Conservation (phyloP, 2,113 vertebrate species). For the Emydocephalus ijimae region DNA sequence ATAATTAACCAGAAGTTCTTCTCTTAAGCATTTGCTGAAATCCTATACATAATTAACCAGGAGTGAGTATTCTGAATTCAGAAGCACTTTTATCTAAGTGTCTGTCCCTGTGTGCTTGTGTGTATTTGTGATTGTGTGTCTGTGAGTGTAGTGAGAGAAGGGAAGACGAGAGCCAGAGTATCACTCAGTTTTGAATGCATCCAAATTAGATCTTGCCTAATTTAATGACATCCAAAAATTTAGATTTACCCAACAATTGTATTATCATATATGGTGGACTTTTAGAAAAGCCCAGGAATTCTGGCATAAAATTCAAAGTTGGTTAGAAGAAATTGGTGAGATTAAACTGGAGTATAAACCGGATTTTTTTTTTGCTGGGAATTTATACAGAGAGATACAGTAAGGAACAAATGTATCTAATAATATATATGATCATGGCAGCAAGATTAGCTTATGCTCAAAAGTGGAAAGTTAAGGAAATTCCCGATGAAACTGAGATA, state of each 20-base stretch:
- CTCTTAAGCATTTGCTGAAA: neutral
- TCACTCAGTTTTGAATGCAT: neutral
- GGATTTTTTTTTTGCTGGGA: too few relatives aligned
- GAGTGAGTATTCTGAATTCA: neutral
- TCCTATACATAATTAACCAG: neutral
- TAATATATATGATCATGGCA: too few relatives aligned
- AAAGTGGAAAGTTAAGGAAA: too few relatives aligned
- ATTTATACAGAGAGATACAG: too few relatives aligned
- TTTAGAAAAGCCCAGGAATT: too few relatives aligned
- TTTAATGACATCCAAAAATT: neutral
- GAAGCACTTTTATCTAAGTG: neutral
- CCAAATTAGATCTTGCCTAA: neutral
- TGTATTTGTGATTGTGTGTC: neutral
- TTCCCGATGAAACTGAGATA: too few relatives aligned
- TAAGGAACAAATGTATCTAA: too few relatives aligned
- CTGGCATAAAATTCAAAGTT: too few relatives aligned
- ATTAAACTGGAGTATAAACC: too few relatives aligned
- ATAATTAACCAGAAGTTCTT: neutral
- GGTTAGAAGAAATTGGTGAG: too few relatives aligned
- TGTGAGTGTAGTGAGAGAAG: neutral
- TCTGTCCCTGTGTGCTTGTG: neutral
- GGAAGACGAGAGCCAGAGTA: neutral
- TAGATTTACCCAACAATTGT: neutral
- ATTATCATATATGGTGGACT: too few relatives aligned
- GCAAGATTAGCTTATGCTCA: too few relatives aligned